Evolutionary conservation across 2,797 vertebrate species (phyloP), one percentile per base, ranked within the genome.

Genomic region (Sebastes elongatus): DNA sequence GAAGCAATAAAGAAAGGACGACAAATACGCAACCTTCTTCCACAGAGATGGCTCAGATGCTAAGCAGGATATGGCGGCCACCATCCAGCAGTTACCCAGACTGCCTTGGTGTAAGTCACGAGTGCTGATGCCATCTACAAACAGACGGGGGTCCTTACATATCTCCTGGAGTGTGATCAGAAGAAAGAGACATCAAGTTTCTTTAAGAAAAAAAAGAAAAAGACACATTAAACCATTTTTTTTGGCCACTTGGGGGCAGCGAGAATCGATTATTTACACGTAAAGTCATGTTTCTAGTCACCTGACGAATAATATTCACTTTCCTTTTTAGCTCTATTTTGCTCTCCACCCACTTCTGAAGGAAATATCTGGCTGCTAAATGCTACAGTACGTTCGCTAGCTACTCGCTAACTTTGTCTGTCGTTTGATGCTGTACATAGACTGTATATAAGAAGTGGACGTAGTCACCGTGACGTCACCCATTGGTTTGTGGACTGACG

Each of bases 21-120:
- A 32, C 38, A 18, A 52, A 52, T 52, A 23, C 7, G n/a, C 11
- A 71, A 93, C 93, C 92, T 93, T 92, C 93, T 95, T 96, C 96
- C 96, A 97, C 14, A 97, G 91, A 2, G 94, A 96, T 0, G 96
- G 94, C 81, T 96, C 95, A 1, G 95, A 95, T 2, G 96, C 95
- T 10, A 97, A 73, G 74, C 96, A 97, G 55, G 97, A 97, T 73
- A 95, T 96, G 35, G 97, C 96, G 0, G 97, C 97, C 69, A 97
- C 96, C 94, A 97, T 97, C 97, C 97, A 97, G 92, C 97, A 97
- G 92, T 97, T 97, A 52, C 97, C 96, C 94, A 97, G 92, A 83
- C 96, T 96, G 82, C 97, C 97, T 84, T 97, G 96, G 89, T 97
- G 95, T 70, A 97, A 80, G 90, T 97, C 97, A n/a, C 95, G 94